These are phyloP conservation scores for Ricordea florida DNA, from an alignment of 92 coral and sea anemone species.

Conservation along the genomic window DNA sequence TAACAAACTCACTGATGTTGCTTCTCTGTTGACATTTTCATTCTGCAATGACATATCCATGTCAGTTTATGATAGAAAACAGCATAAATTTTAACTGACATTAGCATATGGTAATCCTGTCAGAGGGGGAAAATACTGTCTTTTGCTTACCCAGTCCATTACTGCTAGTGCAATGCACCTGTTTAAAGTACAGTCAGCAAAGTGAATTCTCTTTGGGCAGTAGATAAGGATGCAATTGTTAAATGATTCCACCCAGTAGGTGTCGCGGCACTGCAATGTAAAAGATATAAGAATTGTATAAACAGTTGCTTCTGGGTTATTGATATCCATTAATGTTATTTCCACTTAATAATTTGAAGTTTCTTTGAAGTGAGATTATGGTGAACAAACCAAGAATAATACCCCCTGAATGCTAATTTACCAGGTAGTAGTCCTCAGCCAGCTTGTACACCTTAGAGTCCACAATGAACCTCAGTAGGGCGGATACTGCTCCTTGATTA, in stretches of 20 bases:
- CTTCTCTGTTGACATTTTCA: not conserved
- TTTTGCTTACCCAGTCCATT: not conserved
- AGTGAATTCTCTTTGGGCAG: conserved; percentile 3
- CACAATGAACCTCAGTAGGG: not conserved
- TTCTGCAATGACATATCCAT: not conserved
- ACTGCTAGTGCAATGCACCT: not conserved
- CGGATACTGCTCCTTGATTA: not conserved
- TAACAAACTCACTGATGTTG: too few species aligned
- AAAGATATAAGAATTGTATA: not conserved
- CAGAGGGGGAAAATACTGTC: not conserved
- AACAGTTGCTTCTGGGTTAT: not conserved
- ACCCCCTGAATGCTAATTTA: not conserved
- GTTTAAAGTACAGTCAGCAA: not conserved
- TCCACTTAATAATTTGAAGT: not conserved
- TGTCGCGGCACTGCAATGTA: conserved; percentile 18
- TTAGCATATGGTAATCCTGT: not conserved
- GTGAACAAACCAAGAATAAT: not conserved
- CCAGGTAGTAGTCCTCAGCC: conserved; percentile 30
- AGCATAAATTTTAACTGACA: not conserved
- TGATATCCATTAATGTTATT: not conserved
- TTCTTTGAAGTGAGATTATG: not conserved
- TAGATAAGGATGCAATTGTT: conserved; percentile 1
- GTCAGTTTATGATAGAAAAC: not conserved
- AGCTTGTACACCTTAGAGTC: conserved; percentile 7
- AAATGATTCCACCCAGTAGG: conserved; percentile 21